Conservation (phyloP, 2,888 invertebrate species). For the Galeopsomyia nigrocyanea region DNA sequence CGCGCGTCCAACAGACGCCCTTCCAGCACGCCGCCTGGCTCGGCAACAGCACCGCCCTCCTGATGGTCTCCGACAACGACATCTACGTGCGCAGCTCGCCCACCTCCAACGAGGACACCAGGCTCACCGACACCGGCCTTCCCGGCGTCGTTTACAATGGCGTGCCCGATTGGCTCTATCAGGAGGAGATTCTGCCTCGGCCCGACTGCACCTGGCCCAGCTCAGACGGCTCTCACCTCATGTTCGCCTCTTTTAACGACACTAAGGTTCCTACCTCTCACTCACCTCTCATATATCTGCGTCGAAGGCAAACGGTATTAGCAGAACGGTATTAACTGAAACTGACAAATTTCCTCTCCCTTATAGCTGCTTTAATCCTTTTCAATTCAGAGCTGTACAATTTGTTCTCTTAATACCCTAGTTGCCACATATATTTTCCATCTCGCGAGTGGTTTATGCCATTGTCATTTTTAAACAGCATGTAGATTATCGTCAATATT, state of each 20-base stretch:
- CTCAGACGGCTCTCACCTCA: constrained; percentile 83
- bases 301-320: too few relatives aligned
- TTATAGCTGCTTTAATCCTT: too few relatives aligned
- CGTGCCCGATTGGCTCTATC: constrained; percentile 96
- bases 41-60: constrained; percentile 81
- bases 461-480: too few relatives aligned
- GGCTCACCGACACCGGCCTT: constrained; percentile 82
- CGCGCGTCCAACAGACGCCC: constrained; percentile 78
- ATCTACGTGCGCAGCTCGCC: constrained; percentile 86
- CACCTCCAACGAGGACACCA: constrained; percentile 74
- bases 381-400: too few relatives aligned
- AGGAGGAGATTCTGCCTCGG: constrained; percentile 90
- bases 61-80: constrained; percentile 90
- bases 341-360: too few relatives aligned
- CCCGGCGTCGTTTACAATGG: constrained; percentile 92
- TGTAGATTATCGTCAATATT: too few relatives aligned
- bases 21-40: constrained; percentile 90
- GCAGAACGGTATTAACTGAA: too few relatives aligned
- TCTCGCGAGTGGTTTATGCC: too few relatives aligned
- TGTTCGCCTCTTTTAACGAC: constrained; percentile 91
- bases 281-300: too few relatives aligned
- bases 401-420: too few relatives aligned
- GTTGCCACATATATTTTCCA: too few relatives aligned
- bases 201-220: constrained; percentile 90
- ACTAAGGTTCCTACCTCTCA: constrained; percentile 62